A percentile compares a stretch with the other conserved stretches of the same genome.
Evolutionary conservation across 1,140 invertebrate species (phyloP).

Genomic region (Drosophila mojavensis): DNA sequence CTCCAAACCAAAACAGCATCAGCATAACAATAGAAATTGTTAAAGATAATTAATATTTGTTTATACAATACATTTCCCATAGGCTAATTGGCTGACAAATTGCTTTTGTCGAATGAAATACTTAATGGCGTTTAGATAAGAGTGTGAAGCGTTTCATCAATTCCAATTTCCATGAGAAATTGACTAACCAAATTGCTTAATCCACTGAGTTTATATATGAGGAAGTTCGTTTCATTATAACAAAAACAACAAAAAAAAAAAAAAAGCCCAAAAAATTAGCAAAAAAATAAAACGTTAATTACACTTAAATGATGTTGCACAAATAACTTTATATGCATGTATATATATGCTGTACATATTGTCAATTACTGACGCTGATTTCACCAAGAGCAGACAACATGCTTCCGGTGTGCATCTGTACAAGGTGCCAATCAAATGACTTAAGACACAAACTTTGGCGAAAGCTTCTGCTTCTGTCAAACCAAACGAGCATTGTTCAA

Average conservation of each 20-base stretch:
- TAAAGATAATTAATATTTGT: slow-evolving; percentile 12
- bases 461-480: slow-evolving; percentile 26
- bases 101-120: slow-evolving; percentile 17
- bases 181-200: slow-evolving; percentile 39
- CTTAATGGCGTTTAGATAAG: slow-evolving; percentile 44
- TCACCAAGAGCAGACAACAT: slow-evolving; percentile 52
- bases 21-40: slow-evolving; percentile 30
- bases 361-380: slow-evolving; percentile 75
- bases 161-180: slow-evolving; percentile 30
- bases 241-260: slow-evolving; percentile 19
- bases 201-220: slow-evolving; percentile 19
- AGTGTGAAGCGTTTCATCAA: slow-evolving; percentile 44
- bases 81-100: slow-evolving; percentile 45
- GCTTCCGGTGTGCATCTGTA: slow-evolving; percentile 64
- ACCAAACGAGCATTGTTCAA: slow-evolving; percentile 19
- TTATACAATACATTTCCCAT: slow-evolving; percentile 18
- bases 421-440: slow-evolving; percentile 49
- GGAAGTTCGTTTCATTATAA: slow-evolving; percentile 41
- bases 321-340: slow-evolving; percentile 40
- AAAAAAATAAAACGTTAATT: slow-evolving; percentile 63
- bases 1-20: slow-evolving; percentile 7
- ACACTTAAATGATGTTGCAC: slow-evolving; percentile 72
- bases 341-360: slow-evolving; percentile 34
- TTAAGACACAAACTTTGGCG: slow-evolving; percentile 57
- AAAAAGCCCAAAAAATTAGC: neutral